These are phyloP conservation scores for Julus scandinavius DNA, from an alignment of 2,888 invertebrate genomes.

Conservation along the genomic window DNA sequence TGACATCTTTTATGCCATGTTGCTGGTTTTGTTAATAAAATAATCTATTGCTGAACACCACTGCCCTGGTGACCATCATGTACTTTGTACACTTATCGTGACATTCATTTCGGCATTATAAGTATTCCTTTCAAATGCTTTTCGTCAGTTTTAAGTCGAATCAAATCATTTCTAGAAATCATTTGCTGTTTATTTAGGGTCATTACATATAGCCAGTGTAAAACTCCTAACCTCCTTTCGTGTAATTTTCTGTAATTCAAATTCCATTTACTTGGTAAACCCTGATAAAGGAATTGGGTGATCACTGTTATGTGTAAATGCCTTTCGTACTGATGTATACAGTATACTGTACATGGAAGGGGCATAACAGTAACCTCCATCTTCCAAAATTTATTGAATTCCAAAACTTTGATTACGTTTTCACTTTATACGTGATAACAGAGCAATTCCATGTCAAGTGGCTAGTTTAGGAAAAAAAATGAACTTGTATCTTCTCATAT, in stretches of 20 bases:
- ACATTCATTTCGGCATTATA: not conserved
- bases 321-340: not conserved
- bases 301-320: not conserved
- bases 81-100: not conserved
- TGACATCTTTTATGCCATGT: not conserved
- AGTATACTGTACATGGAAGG: not conserved
- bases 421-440: not conserved
- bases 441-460: not conserved
- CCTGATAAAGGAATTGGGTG: not conserved
- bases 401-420: not conserved
- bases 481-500: not conserved
- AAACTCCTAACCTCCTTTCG: not conserved
- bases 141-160: not conserved
- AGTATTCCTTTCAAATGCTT: not conserved
- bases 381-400: not conserved
- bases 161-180: not conserved
- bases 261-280: not conserved
- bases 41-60: not conserved
- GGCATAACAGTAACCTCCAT: not conserved
- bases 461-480: not conserved
- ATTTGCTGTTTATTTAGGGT: not conserved
- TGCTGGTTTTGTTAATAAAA: not conserved
- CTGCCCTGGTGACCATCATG: slow-evolving; percentile 4
- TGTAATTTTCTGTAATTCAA: not conserved
- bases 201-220: not conserved